Evolutionary conservation across 2,888 invertebrate species (phyloP), one percentile per base, ranked within the genome.

Genomic region (Oligia fasciuncula): DNA sequence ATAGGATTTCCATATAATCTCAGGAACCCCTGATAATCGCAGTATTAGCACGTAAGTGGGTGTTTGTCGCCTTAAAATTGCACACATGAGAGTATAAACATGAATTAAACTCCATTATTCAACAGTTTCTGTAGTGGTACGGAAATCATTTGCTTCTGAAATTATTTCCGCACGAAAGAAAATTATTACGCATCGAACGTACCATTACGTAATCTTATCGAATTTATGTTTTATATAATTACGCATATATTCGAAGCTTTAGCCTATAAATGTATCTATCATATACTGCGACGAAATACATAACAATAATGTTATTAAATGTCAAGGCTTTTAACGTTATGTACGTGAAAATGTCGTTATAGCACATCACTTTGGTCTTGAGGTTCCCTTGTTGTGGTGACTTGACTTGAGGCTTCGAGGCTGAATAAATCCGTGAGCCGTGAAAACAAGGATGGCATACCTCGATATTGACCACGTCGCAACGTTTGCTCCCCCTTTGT

Each of bases 241-340:
- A 81, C 66, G 78, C 70, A 72, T 85, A 84, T 81, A 84, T 81
- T 70, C 35, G 78, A 74, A 51, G 77, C 63, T 76, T 63, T 65
- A 73, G 69, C 67, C 40, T 73, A 46, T 79, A 51, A 75, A 79
- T 69, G 71, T 72, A 72, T 73, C 35, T 85, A 72, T 54, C 40
- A 63, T 68, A 69, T 76, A 80, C 71, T 68, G 74, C 72, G 81
- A 74, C 67, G 84, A 89, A 83, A 89, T 88, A 81, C 78, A 79
- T 80, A 83, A 83, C 80, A 86, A 85, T 80, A 87, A 86, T 76
- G 71, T 83, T 72, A 87, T 86, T 85, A 89, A 87, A 89, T 87
- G 88, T 85, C 89, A 87, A 89, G 87, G 88, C 88, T 89, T 89
- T 89, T 89, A 89, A 76, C 85, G 86, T 89, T 78, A 71, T 60